These are phyloP conservation scores for Clunio marinus DNA, from an alignment of 2,888 invertebrate species.

Conservation along the genomic window DNA sequence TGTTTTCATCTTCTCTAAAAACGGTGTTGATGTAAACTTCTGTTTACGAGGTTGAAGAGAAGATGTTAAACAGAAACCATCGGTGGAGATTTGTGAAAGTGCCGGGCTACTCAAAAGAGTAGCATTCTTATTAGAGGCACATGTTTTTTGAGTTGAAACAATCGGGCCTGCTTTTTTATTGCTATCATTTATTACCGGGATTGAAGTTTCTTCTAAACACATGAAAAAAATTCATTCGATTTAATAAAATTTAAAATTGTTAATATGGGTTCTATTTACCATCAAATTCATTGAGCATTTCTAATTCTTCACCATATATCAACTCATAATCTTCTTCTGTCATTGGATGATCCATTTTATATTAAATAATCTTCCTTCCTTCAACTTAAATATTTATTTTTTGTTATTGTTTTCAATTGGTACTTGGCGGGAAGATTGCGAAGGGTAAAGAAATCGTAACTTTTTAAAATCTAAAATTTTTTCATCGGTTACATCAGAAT, in stretches of 20 bases:
- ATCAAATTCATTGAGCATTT: conserved; percentile 57
- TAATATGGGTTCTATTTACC: conserved; percentile 36
- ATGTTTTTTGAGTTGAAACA: conserved; percentile 35
- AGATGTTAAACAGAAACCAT: conserved; percentile 35
- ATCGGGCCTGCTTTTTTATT: conserved; percentile 20
- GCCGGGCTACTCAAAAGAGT: conserved; percentile 43
- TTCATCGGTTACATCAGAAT: too few species aligned
- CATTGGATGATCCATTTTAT: conserved; percentile 48
- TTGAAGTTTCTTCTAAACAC: too few species aligned
- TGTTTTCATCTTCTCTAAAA: not conserved
- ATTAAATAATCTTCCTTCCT: too few species aligned
- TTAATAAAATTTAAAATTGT: not conserved
- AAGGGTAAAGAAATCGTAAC: too few species aligned
- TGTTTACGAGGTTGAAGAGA: not conserved
- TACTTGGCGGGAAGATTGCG: too few species aligned
- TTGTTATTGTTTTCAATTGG: too few species aligned
- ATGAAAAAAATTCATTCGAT: not conserved
- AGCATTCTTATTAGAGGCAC: conserved; percentile 20
- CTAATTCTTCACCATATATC: conserved; percentile 67
- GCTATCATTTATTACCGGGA: too few species aligned
- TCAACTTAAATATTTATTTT: too few species aligned
- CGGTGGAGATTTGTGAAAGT: conserved; percentile 48
- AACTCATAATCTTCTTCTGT: conserved; percentile 65
- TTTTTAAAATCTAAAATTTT: too few species aligned
- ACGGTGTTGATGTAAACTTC: conserved; percentile 23